Evolutionary conservation across 92 coral and sea anemone genomes (phyloP).

Genomic region (Paramuricea clavata): DNA sequence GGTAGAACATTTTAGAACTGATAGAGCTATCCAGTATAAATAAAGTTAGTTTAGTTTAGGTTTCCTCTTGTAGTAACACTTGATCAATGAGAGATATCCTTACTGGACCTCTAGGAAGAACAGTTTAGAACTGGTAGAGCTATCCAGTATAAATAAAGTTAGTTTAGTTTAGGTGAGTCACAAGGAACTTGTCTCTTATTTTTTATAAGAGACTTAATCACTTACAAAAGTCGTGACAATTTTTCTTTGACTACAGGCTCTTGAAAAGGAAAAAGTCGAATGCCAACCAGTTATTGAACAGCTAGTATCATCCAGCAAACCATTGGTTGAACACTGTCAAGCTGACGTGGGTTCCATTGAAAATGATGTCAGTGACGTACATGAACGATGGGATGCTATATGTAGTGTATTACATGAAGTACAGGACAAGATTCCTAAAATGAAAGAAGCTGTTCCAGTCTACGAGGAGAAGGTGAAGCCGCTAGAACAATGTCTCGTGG

Average conservation of each 20-base stretch:
- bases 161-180: too few relatives aligned
- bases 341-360: constrained; percentile 40
- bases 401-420: constrained; percentile 31
- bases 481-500: constrained; percentile 3
- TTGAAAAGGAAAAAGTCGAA: constrained; percentile 12
- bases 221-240: not conserved
- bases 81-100: too few relatives aligned
- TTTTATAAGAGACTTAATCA: not conserved
- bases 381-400: constrained; percentile 41
- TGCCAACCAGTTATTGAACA: constrained; percentile 27
- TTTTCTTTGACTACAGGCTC: not conserved
- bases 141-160: too few relatives aligned
- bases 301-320: constrained; percentile 41
- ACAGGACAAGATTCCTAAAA: constrained; percentile 28
- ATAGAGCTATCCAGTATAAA: too few relatives aligned
- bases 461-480: constrained; percentile 34
- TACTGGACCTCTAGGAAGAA: too few relatives aligned
- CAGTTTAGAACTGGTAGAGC: too few relatives aligned
- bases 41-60: too few relatives aligned
- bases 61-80: too few relatives aligned
- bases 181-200: too few relatives aligned
- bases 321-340: constrained; percentile 41
- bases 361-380: constrained; percentile 15
- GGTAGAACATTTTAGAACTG: too few relatives aligned
- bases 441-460: constrained; percentile 31